phyloP scores from a whole-genome alignment of 2,797 vertebrate species.

The Balearica regulorum region DNA sequence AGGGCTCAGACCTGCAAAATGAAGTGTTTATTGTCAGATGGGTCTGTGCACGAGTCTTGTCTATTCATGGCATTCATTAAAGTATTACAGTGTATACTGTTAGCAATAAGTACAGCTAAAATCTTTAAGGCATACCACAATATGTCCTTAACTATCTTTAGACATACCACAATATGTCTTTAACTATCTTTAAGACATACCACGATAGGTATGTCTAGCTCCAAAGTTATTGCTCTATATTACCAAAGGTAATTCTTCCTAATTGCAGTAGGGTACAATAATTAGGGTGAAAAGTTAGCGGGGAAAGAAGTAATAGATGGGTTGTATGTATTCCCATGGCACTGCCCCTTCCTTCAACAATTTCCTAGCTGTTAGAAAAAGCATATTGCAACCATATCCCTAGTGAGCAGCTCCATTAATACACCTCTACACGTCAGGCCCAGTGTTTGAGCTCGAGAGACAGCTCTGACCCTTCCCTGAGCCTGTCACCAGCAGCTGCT shows the following conservation, averaged over 20 bases:
- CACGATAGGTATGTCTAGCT: neutral
- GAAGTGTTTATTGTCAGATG: neutral
- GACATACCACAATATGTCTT: too few relatives aligned
- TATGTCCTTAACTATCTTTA: neutral
- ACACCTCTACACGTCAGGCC: neutral
- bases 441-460: neutral
- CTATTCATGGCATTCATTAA: neutral
- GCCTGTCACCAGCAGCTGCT: conserved; percentile 5
- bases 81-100: neutral
- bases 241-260: neutral
- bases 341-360: neutral
- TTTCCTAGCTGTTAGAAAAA: neutral
- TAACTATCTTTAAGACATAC: neutral
- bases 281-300: neutral
- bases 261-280: neutral
- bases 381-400: neutral
- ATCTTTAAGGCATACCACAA: neutral
- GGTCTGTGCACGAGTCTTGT: neutral
- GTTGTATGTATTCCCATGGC: neutral
- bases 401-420: neutral
- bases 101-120: neutral
- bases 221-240: neutral
- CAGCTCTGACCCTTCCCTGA: neutral
- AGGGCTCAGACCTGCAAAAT: conserved; percentile 88
- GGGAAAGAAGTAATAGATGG: neutral